Percentiles rank a stretch among this genome's conserved stretches.
Conservation (phyloP, 2,888 invertebrate species). For the Drosophila recens region DNA sequence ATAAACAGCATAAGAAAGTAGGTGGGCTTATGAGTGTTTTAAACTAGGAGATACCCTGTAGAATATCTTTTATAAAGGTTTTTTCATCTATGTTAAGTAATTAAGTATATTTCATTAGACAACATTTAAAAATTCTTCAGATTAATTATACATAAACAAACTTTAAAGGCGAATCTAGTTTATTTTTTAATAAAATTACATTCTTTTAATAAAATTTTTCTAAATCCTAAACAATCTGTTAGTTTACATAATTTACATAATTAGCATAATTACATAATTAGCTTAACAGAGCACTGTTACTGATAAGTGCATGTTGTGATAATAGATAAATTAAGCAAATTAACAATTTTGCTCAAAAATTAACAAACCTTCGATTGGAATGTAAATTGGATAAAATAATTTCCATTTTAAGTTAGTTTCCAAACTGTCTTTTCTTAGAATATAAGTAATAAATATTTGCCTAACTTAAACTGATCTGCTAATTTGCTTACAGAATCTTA, state of each 20-base stretch:
- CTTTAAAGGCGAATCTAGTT: too few species aligned
- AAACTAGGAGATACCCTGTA: not conserved
- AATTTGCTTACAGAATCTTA: not conserved
- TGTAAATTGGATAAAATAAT: too few species aligned
- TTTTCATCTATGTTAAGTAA: not conserved
- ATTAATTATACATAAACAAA: too few species aligned
- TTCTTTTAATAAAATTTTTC: too few species aligned
- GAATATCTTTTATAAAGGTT: not conserved
- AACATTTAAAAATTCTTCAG: not conserved
- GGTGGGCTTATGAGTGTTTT: too few species aligned
- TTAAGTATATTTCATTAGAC: too few species aligned
- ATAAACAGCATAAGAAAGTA: conserved; percentile 7
- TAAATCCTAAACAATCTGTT: not conserved
- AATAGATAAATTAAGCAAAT: not conserved
- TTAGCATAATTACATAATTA: too few species aligned
- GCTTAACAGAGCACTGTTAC: not conserved
- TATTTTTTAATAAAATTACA: too few species aligned
- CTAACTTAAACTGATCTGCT: not conserved
- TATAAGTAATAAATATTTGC: not conserved
- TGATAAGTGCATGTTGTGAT: not conserved
- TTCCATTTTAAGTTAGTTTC: too few species aligned
- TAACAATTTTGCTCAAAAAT: not conserved
- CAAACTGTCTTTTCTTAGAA: too few species aligned
- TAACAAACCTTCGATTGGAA: too few species aligned
- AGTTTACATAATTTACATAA: not conserved